Conservation (phyloP, 2,888 invertebrate genomes). For the Drosophila fungiperda region DNA sequence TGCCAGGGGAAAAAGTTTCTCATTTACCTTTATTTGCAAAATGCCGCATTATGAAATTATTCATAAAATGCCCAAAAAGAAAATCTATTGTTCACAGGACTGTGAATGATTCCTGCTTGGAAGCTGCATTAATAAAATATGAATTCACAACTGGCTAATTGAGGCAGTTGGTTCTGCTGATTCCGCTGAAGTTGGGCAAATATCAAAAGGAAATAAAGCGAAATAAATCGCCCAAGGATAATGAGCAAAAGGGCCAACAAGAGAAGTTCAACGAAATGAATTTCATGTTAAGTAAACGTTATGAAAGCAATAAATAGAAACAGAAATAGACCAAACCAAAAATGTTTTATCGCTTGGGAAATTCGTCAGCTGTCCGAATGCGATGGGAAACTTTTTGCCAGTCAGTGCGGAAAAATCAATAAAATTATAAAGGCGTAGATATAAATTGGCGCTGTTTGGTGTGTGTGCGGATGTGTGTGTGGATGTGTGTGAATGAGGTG, state of each 20-base stretch:
- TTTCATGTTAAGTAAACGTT: constrained; percentile 43
- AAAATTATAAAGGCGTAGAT: constrained; percentile 77
- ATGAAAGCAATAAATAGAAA: constrained; percentile 28
- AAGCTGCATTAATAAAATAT: constrained; percentile 29
- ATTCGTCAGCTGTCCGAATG: constrained; percentile 61
- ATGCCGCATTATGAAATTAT: background rate
- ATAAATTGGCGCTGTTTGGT: constrained; percentile 61
- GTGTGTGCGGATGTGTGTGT: constrained; percentile 3
- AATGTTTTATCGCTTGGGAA: constrained; percentile 65
- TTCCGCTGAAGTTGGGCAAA: constrained; percentile 37
- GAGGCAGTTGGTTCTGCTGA: constrained; percentile 25
- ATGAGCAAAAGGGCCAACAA: constrained; percentile 22
- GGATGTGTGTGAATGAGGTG: constrained; percentile 1
- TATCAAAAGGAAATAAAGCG: constrained; percentile 55
- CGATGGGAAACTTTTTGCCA: constrained; percentile 38
- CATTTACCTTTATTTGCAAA: background rate
- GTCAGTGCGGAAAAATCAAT: constrained; percentile 71
- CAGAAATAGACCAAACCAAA: constrained; percentile 6
- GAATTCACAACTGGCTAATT: constrained; percentile 57
- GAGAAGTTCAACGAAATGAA: constrained; percentile 16
- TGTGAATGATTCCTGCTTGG: constrained; percentile 1
- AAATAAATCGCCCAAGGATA: constrained; percentile 39
- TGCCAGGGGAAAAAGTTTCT: background rate
- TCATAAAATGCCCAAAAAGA: constrained; percentile 2
- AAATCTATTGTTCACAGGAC: background rate